These are phyloP conservation scores for Botia kubotai DNA, from an alignment of 2,797 vertebrate genomes.

Conservation along the genomic window DNA sequence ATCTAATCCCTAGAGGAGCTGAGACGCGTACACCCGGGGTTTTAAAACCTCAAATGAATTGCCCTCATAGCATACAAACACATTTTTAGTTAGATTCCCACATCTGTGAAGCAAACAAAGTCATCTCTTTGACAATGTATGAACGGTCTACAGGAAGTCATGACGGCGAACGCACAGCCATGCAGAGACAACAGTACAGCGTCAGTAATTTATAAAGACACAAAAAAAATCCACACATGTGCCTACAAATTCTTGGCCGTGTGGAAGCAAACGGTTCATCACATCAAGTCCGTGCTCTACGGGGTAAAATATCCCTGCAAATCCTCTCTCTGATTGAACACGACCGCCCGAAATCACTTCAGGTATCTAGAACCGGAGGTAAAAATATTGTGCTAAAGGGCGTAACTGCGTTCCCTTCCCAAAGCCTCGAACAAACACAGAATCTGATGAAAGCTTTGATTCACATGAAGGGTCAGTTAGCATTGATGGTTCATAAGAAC, in stretches of 20 bases:
- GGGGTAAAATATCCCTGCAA: conserved; percentile 64
- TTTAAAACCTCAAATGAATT: not conserved
- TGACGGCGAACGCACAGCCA: conserved; percentile 48
- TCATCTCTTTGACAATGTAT: conserved; percentile 13
- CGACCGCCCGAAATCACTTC: conserved; percentile 70
- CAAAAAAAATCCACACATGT: conserved; percentile 33
- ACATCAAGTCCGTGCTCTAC: conserved; percentile 68
- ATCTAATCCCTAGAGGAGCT: conserved; percentile 50
- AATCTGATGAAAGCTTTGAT: not conserved
- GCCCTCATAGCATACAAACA: conserved; percentile 4
- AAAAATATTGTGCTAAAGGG: conserved; percentile 56
- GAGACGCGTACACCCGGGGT: not conserved
- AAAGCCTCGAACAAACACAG: conserved; percentile 25
- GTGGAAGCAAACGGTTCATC: conserved; percentile 56
- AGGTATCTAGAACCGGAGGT: conserved; percentile 41
- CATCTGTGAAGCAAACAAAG: not conserved
- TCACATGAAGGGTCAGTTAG: not conserved
- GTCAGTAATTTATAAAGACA: conserved; percentile 21
- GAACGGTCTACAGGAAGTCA: not conserved
- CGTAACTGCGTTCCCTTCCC: conserved; percentile 10
- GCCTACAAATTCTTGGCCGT: not conserved
- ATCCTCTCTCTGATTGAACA: conserved; percentile 76
- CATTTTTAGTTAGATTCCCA: not conserved
- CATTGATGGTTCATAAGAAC: not conserved
- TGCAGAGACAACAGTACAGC: not conserved